Base-by-base conservation (phyloP, 92 coral and sea anemone species). In the Parazoanthus swiftii region DNA sequence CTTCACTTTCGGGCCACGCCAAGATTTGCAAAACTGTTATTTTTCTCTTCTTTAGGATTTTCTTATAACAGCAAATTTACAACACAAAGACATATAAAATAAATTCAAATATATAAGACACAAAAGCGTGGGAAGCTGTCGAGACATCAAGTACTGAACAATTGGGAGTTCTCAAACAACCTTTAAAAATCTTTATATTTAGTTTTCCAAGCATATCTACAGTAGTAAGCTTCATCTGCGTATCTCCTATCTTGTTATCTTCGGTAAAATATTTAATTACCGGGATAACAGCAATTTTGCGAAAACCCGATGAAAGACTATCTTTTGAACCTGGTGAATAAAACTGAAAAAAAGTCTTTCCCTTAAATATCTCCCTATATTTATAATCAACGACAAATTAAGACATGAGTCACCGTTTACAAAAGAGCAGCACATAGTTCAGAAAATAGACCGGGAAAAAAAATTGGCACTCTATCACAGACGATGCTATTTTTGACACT, bases 401-500 rank as follows among this genome's bases (percentile, higher is more conserved):
- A 75, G 9, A 20, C 9, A 18, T 25, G 4, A 23, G 5, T 23
- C 43, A 16, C 10, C 13, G 42, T 36, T 54, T 54, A 54, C 20
- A 54, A 54, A 54, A 54, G 59, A 20, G 59, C 59, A 54, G 59
- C 42, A 75, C 42, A 33, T 2, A 25, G 36, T 74, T 74, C 23
- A 74, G 44, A 74, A 74, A 15, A 74, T 36, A 37, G 23, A 74
- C 78, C 78, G 8, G 78, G 43, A 29, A 29, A 29, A 29, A 37
- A 6, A 74, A 35, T 35, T 14, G 50, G 37, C 44, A 82, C 44
- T 39, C 59, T 4, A 36, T 58, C 44, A 42, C 8, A 8, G 73
- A 4, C 46, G 48, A 66, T n/a, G 56, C 86, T 82, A 66, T 81
- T 81, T 81, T 81, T 25, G 46, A 82, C 58, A 65, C 56, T 37